Conservation (phyloP, 2,113 vertebrate genomes). For the Sylvilagus bachmani region DNA sequence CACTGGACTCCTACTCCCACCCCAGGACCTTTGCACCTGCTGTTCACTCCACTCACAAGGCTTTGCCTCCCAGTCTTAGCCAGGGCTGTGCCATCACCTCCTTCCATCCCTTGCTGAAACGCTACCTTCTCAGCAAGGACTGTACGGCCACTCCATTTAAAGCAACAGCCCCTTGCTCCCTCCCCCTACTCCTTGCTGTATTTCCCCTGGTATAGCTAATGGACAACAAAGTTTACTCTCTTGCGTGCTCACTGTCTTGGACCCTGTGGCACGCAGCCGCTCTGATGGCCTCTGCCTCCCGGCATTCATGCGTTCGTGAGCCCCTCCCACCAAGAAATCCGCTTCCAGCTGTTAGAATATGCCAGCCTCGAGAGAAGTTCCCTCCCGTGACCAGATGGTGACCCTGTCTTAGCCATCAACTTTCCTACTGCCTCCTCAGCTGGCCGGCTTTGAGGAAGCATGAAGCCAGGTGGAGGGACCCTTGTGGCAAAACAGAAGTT, state of each 20-base stretch:
- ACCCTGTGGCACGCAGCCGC: not conserved
- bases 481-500: not conserved
- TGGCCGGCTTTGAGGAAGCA: not conserved
- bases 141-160: not conserved
- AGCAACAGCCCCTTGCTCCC: not conserved
- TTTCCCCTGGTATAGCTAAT: not conserved
- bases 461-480: not conserved
- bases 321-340: not conserved
- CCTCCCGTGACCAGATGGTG: not conserved
- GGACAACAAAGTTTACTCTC: not conserved
- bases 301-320: not conserved
- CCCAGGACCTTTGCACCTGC: conserved; percentile 17
- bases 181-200: not conserved
- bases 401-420: not conserved
- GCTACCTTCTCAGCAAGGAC: not conserved
- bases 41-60: not conserved
- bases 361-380: not conserved
- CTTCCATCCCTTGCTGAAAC: not conserved
- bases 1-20: not conserved
- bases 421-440: not conserved
- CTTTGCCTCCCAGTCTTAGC: not conserved
- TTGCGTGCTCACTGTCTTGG: not conserved
- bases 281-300: not conserved
- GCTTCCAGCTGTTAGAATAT: not conserved
- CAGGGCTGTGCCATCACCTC: not conserved